Base-by-base conservation (phyloP, 2,797 vertebrate species). In the Halcyon leucocephala region DNA sequence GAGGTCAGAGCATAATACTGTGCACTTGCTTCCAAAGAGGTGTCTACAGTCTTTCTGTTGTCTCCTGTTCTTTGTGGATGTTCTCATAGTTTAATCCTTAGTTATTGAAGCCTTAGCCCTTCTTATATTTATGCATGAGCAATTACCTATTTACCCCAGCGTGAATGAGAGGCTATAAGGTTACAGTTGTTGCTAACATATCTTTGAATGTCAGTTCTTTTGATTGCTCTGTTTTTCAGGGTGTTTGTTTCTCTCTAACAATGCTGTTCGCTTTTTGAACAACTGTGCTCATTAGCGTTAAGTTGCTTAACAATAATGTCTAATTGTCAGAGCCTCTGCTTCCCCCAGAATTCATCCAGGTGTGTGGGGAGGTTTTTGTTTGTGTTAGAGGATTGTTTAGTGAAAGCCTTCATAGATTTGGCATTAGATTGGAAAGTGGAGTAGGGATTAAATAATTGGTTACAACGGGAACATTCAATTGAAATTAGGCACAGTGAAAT, bases 61-160 rank as follows among this genome's bases (percentile, higher is more conserved):
- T n/a, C 58, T 83, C 39, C 49, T 31, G 0, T 58, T 86, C 25
- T 80, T 76, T 69, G 41, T 71, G 41, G 28, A 35, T 64, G 33
- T 67, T 91, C 41, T 64, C 80, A 39, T 39, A 52, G 25, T 57
- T 87, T 66, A 73, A 62, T 89, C 20, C 52, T 85, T 69, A 73
- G 60, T 83, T 86, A 24, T 8, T 18, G 41, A 88, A 62, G 35
- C 44, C 64, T 90, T 21, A 74, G 10, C 17, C 2, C 20, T n/a
- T 58, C 31, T 65, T 24, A 67, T 90, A 39, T 73, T 93, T 96
- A 90, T 96, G 21, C 85, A 93, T 92, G 86, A 93, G 82, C 66
- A 93, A 70, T 89, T 92, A 73, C 64, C 80, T 83, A 2, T 96
- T 94, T 95, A 52, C 33, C 86, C 64, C 79, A 92, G 48, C 13